A percentile compares a stretch with the other conserved stretches of the same genome.
phyloP scores from a whole-genome alignment of 2,797 vertebrate genomes.

The Megalops cyprinoides region DNA sequence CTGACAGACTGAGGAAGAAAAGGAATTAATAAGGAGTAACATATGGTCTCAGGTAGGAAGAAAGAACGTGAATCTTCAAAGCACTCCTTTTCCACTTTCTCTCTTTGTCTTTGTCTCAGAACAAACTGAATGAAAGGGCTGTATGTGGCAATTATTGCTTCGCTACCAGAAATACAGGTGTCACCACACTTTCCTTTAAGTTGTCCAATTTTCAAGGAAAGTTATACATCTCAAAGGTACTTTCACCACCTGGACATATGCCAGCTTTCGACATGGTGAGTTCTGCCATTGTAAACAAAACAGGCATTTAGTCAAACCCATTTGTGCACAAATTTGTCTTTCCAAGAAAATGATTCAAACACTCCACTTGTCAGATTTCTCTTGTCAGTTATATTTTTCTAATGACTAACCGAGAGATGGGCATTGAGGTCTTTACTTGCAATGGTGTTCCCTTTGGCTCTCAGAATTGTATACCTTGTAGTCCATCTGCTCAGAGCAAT shows the following conservation, averaged over 20 bases:
- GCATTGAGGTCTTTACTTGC: background rate
- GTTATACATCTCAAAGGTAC: no score
- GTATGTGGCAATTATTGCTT: background rate
- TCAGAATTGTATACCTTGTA: constrained; percentile 82
- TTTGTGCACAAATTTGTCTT: constrained; percentile 3
- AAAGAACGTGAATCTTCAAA: constrained; percentile 22
- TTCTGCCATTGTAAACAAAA: constrained; percentile 15
- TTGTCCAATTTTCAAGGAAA: no score
- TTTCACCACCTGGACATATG: background rate
- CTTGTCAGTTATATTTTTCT: no score
- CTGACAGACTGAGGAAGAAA: constrained; percentile 29
- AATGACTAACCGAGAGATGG: no score
- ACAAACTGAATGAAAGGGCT: background rate
- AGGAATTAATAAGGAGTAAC: constrained; percentile 27
- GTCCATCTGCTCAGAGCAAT: constrained; percentile 99
- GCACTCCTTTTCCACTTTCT: background rate
- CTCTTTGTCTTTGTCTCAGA: background rate
- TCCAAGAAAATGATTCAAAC: background rate
- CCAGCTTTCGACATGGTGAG: background rate
- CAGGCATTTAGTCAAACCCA: constrained; percentile 3
- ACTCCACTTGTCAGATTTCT: background rate
- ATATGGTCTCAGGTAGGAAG: constrained; percentile 31
- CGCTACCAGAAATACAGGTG: background rate
- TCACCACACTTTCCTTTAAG: constrained; percentile 10
- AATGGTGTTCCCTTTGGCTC: background rate